Base-by-base conservation (phyloP, 2,888 invertebrate species). In the Ophion costatus region DNA sequence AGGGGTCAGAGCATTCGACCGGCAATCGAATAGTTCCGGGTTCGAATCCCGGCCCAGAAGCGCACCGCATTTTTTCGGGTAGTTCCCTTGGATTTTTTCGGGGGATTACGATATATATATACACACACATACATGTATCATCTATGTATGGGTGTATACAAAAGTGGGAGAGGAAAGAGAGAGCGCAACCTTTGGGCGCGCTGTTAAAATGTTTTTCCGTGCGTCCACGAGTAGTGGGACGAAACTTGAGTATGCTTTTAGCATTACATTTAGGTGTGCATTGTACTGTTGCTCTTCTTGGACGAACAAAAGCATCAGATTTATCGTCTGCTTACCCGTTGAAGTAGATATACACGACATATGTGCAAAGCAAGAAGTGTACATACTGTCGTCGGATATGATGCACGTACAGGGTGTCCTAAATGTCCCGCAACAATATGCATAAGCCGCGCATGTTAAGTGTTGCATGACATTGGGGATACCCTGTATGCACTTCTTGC, bases 251-350 rank as follows among this genome's bases (percentile, higher is more conserved):
- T 33, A 51, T 67, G 63, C 67, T 77, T 57, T 73, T 57, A 80
- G 82, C 61, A 82, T 77, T 51, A 51, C 51, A 17, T 17, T 17
- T 51, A 17, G 51, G 51, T 82, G 42, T 80, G 76, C 75, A 74
- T 78, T 84, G 78, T 67, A 76, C 79, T 29, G 71, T 85, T 82
- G 76, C 78, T 38, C 76, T 61, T 64, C 71, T 77, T 75, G 20
- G 76, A 76, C 61, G 75, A 85, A 82, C 82, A 82, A 82, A 82
- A 85, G 76, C 73, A 24, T 67, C 67, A 57, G 85, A 80, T 82
- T 82, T 85, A 85, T 85, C 80, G 64, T 80, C 69, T 69, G 63
- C 51, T 74, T 74, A 24, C 29, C 20, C 56, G 56, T 61, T 20
- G 14, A 56, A 51, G 45, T 67, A 38, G 11, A 33, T 59, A 74